Evolutionary conservation across 2,888 invertebrate genomes (phyloP), one percentile per base, ranked within the genome.

Genomic region (Neelides folsomi): DNA sequence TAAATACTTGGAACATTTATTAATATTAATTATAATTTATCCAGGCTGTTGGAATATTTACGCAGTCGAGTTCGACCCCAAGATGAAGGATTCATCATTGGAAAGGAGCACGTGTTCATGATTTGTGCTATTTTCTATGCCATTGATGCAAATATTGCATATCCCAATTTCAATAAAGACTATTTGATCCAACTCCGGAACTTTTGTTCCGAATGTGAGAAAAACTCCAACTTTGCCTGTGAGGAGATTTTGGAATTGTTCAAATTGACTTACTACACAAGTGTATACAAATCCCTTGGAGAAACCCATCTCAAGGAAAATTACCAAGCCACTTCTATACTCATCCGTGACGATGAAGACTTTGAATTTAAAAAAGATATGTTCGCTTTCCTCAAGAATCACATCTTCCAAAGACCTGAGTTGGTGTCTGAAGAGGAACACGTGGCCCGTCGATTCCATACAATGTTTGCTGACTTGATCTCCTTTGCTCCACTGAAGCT

Each of bases 401-500:
- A 59, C 40, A 39, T 64, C 1, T 60, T 63, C 39, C 12, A 53
- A 8, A 46, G 55, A 20, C 54, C 54, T 0, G 18, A 35, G 0
- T 40, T 54, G 19, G 54, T 51, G 40, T 40, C 40, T 18, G 63
- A 63, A 8, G 66, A 76, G 70, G 66, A 76, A 71, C 90, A 88
- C 69, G 84, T 88, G 67, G 76, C 86, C 65, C 78, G 85, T 18
- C 78, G 87, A 42, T 73, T 93, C 43, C 94, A 95, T 71, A 77
- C 79, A 13, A 73, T 94, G 8, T 76, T 94, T 49, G 87, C 89
- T 0, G 93, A 94, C 72, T 93, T 95, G 66, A 87, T 95, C 45
- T 82, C 86, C 57, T 78, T 86, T 50, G 87, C 93, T 87, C 93
- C 92, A 49, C 77, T 89, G 45, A 93, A 92, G 78, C 79, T 86